Evolutionary conservation across 2,113 vertebrate genomes (phyloP).

Genomic region (Upupa epops): DNA sequence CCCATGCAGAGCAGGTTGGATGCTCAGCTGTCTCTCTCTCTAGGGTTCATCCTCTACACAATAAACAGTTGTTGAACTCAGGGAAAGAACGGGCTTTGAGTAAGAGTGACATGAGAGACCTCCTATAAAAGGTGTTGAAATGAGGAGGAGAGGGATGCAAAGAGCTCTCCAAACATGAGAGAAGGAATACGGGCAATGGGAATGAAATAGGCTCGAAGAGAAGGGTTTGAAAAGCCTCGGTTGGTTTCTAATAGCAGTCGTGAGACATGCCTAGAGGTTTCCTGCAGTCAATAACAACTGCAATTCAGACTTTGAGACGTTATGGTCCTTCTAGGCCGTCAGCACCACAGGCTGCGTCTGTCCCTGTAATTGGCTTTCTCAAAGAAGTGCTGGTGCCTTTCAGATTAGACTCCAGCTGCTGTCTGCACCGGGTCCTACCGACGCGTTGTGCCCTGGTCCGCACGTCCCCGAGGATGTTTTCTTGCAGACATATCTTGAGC

Average conservation of each 20-base stretch:
- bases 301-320: background rate
- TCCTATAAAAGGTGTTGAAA: background rate
- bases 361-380: background rate
- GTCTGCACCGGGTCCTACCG: background rate
- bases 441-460: background rate
- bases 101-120: background rate
- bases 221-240: background rate
- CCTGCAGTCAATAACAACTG: background rate
- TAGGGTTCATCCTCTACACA: background rate
- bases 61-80: background rate
- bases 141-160: background rate
- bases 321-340: too few species aligned
- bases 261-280: background rate
- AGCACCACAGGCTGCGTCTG: background rate
- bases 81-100: background rate
- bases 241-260: background rate
- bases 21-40: fast-evolving
- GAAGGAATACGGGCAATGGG: background rate
- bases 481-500: background rate
- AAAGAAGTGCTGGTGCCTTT: background rate
- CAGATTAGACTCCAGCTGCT: background rate
- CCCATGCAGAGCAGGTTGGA: background rate
- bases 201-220: background rate
- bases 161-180: background rate
- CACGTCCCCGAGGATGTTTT: background rate